Conservation (phyloP, 1,140 invertebrate species). For the Nautilus pompilius region DNA sequence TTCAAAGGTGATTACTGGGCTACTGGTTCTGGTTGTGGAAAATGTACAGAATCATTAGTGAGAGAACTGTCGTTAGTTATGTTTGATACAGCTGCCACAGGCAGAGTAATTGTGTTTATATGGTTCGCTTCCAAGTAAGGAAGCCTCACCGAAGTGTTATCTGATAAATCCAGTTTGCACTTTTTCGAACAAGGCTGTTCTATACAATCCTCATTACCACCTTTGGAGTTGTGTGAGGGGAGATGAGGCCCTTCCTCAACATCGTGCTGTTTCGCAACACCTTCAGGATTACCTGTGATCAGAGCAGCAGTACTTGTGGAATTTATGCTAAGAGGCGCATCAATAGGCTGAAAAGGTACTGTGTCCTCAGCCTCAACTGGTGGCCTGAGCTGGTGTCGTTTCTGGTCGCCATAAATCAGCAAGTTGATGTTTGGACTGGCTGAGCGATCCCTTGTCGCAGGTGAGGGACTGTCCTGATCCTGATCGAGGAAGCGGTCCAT, state of each 20-base stretch:
- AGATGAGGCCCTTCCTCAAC: not conserved
- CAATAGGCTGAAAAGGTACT: not conserved
- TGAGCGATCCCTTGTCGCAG: constrained; percentile 32
- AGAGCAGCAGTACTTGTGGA: not conserved
- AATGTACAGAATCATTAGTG: not conserved
- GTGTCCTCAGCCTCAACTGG: constrained; percentile 13
- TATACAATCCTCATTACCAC: not conserved
- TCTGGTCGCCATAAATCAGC: constrained; percentile 65
- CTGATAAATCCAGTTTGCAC: not conserved
- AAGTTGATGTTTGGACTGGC: constrained; percentile 60
- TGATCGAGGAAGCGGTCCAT: constrained; percentile 84
- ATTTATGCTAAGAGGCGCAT: not conserved
- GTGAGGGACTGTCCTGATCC: constrained; percentile 65
- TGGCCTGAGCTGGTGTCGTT: constrained; percentile 55
- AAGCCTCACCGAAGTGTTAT: not conserved
- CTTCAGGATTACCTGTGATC: no score
- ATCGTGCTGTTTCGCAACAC: not conserved
- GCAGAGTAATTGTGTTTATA: not conserved
- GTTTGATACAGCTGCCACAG: not conserved
- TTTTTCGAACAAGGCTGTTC: not conserved
- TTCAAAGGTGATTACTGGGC: not conserved
- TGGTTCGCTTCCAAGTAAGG: not conserved
- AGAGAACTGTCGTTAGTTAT: not conserved
- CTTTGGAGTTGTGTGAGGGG: not conserved
- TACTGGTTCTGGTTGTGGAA: not conserved